Conservation (phyloP, 1,140 invertebrate genomes). For the Cotesia typhae region DNA sequence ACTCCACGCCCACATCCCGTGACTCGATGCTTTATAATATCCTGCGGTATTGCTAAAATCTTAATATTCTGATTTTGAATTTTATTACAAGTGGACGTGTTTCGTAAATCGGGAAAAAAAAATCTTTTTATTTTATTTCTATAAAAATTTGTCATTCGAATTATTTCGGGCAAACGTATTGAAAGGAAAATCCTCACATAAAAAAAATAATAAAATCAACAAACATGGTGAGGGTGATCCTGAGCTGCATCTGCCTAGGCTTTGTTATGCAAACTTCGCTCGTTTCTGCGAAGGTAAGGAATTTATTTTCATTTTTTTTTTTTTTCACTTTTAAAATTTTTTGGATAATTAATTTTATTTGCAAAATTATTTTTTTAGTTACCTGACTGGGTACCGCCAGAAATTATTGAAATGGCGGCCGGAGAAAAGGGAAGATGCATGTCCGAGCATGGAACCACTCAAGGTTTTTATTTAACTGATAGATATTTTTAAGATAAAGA, state of each 20-base stretch:
- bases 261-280: conserved; percentile 13
- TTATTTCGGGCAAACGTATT: neutral
- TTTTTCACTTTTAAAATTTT: neutral
- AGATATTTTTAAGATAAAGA: neutral
- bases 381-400: conserved; percentile 54
- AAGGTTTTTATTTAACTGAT: conserved; percentile 48
- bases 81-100: neutral
- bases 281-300: conserved; percentile 23
- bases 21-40: conserved; percentile 47
- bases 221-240: neutral
- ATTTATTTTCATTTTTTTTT: neutral
- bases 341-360: conserved; percentile 1
- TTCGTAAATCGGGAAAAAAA: neutral
- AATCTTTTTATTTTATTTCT: neutral
- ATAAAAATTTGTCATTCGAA: too few species aligned
- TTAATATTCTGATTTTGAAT: neutral
- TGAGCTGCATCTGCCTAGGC: conserved; percentile 11
- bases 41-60: neutral
- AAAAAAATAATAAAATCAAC: neutral
- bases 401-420: conserved; percentile 56
- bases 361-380: conserved; percentile 40
- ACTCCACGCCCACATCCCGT: conserved; percentile 56
- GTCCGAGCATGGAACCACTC: conserved; percentile 52
- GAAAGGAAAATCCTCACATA: neutral
- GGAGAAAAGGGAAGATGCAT: conserved; percentile 58